Base-by-base conservation (phyloP, 2,113 vertebrate genomes). In the Aphyosemion australe region DNA sequence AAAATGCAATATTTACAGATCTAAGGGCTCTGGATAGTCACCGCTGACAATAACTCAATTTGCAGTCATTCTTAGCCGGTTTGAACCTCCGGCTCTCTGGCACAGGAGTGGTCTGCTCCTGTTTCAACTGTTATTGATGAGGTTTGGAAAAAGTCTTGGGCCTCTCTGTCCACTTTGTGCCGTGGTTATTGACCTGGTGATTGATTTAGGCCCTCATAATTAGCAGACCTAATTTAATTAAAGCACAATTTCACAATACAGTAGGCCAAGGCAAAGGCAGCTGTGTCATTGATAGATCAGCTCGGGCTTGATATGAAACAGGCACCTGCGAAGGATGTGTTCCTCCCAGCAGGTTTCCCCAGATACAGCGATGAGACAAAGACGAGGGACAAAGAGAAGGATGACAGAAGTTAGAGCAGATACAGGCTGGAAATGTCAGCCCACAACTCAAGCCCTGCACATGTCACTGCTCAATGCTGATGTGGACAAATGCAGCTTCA, bases 141-240 rank as follows among this genome's bases (percentile, higher is more conserved):
- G 80, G 80, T 84, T 79, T 82, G 67, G 46, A 82, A 65, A 82
- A 88, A 76, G 81, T 90, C 90, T 82, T 32, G 68, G 81, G 72
- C 76, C 76, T 70, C 78, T 72, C 83, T 20, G 71, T 81, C 70
- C 26, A 79, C 90, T 90, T 87, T 88, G 81, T 84, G 83, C 87
- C 87, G 86, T 78, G 72, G 83, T 88, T 92, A 93, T 93, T 91
- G 91, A 92, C 88, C 88, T 62, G 79, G 83, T 93, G 91, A 94
- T 93, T 92, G 92, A 94, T 94, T 93, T 92, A 92, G 89, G 85
- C 78, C 82, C 80, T 94, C 91, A 92, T 93, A 93, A 94, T 94
- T 93, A 93, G 90, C 88, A 63, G 72, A 73, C 83, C 91, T 92
- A 92, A 94, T 92, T 91, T 86, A 92, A 93, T 94, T 91, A 92